A percentile compares a stretch with the other conserved stretches of the same genome.
These are phyloP conservation scores for Pyralis farinalis DNA, from an alignment of 2,888 invertebrate genomes.

Conservation along the genomic window DNA sequence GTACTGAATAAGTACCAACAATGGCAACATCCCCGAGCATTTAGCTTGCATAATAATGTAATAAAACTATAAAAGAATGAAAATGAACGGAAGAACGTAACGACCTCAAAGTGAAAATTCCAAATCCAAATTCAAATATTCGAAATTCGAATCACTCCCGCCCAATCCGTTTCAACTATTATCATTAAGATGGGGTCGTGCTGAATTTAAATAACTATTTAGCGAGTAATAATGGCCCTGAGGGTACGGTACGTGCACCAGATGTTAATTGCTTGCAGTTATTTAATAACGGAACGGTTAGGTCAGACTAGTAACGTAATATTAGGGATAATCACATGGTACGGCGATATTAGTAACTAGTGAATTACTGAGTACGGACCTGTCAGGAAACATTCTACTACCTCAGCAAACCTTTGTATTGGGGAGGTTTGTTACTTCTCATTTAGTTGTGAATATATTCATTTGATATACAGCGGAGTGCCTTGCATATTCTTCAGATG, in stretches of 20 bases:
- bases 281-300: slow-evolving; percentile 45
- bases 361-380: background rate
- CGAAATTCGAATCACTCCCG: slow-evolving; percentile 21
- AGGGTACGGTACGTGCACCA: slow-evolving; percentile 46
- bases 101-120: background rate
- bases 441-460: no score
- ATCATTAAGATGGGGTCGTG: slow-evolving; percentile 36
- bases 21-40: no score
- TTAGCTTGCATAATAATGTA: no score
- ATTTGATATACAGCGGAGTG: no score
- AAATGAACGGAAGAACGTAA: background rate
- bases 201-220: slow-evolving; percentile 70
- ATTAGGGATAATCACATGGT: background rate
- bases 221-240: slow-evolving; percentile 46
- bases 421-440: no score
- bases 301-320: background rate
- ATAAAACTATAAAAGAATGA: background rate
- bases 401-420: no score
- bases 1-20: no score
- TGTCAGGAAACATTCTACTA: no score
- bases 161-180: slow-evolving; percentile 29
- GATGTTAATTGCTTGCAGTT: slow-evolving; percentile 64
- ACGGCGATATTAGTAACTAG: background rate
- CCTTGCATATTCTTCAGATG: no score
- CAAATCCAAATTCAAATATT: slow-evolving; percentile 10